Base-by-base conservation (phyloP, 2,113 vertebrate species). In the Brachypteracias leptosomus region DNA sequence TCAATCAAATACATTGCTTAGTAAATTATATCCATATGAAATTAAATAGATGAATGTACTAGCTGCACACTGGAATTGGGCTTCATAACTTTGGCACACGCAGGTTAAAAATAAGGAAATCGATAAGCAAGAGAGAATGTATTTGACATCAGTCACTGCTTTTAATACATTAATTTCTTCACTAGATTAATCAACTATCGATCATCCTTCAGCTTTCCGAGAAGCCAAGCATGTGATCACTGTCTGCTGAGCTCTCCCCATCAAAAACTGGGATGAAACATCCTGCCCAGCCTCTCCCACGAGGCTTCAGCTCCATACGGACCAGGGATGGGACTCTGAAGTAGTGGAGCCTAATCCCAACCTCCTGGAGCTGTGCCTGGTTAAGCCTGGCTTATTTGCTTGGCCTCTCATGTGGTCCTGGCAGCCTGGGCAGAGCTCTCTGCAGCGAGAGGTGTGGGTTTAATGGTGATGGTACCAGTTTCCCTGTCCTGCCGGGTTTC, bases 111-210 rank as follows among this genome's bases (percentile, higher is more conserved):
- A 86, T 93, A 85, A 89, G 93, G 89, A 91, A 95, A 97, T 97
- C 96, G 7, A 97, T 97, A 81, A 77, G 93, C 94, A 84, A 91
- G 92, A 96, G 87, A 95, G 95, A 97, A 96, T 95, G 96, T 73
- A 97, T 97, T 94, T 93, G 95, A 97, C 96, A 97, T 97, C 90
- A 86, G 95, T 95, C 96, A 90, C 94, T 90, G 95, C 93, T 95
- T 95, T 97, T 97, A 97, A 97, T 97, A 94, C 96, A 97, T 97
- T 97, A 96, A 96, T 97, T 97, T 97, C 95, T 97, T 91, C 87
- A 49, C 95, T 97, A 96, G 96, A 97, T 97, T 97, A 97, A 97
- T 97, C 97, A 97, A 35, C 95, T 97, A 97, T 97, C 79, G 97
- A 97, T 95, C 95, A 96, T 55, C 85, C 95, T 97, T 96, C 96